A percentile compares a stretch with the other conserved stretches of the same genome.
phyloP scores from a whole-genome alignment of 53 echinoderm and acorn worm species.

The Hippasteria phrygiana region DNA sequence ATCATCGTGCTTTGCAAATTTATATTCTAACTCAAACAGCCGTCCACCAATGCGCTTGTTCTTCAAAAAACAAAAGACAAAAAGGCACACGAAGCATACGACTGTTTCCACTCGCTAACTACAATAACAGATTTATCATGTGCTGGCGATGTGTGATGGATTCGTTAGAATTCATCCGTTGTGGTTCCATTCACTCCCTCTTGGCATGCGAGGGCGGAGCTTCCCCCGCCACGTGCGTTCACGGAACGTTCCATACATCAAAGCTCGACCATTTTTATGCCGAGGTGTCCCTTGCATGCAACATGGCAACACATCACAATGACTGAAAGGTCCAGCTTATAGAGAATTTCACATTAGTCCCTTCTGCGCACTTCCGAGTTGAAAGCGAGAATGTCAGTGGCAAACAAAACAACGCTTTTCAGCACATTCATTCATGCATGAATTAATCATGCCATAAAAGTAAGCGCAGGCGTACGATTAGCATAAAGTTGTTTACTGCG shows the following conservation, averaged over 20 bases:
- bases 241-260: not conserved
- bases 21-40: not conserved
- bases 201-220: constrained; percentile 13
- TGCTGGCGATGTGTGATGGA: not conserved
- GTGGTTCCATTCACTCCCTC: not conserved
- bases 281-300: too few relatives aligned
- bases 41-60: not conserved
- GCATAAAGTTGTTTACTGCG: too few relatives aligned
- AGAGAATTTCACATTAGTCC: too few relatives aligned
- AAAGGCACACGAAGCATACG: not conserved
- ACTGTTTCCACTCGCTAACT: not conserved
- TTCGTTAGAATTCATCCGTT: constrained; percentile 39
- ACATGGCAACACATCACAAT: too few relatives aligned
- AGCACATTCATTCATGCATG: too few relatives aligned
- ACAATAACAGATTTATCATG: not conserved
- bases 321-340: too few relatives aligned
- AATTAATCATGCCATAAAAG: too few relatives aligned
- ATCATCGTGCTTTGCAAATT: not conserved
- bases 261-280: too few relatives aligned
- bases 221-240: constrained; percentile 4
- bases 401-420: too few relatives aligned
- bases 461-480: too few relatives aligned
- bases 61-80: not conserved
- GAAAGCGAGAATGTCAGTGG: too few relatives aligned
- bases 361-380: too few relatives aligned